Conservation (phyloP, 2,113 vertebrate genomes). For the Clarias magur region DNA sequence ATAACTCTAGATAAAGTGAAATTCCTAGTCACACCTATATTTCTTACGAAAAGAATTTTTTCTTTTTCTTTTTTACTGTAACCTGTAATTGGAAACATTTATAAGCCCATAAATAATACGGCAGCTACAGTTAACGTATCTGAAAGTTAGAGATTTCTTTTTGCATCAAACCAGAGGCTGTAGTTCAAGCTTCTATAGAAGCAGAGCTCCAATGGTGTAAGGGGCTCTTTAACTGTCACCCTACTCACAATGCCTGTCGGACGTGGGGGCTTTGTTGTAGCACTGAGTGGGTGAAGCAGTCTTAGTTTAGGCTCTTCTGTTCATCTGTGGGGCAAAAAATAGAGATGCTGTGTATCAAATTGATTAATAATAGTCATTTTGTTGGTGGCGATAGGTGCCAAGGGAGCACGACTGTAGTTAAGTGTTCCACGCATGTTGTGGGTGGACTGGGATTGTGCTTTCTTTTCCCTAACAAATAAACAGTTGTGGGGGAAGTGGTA, state of each 20-base stretch:
- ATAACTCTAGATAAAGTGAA: neutral
- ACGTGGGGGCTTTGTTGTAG: neutral
- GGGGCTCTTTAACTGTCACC: neutral
- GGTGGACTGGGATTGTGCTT: constrained; percentile 33
- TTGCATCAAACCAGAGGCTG: neutral
- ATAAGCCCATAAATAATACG: neutral
- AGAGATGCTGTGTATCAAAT: constrained; percentile 34
- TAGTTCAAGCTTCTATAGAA: neutral
- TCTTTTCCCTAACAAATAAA: constrained; percentile 31
- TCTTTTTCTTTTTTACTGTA: too few species aligned
- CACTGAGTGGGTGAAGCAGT: neutral
- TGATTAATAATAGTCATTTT: constrained; percentile 42
- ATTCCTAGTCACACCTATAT: neutral
- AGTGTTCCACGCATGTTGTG: constrained; percentile 15
- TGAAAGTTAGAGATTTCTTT: neutral
- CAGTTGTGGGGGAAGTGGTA: constrained; percentile 26
- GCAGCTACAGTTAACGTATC: neutral
- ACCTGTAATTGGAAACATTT: neutral
- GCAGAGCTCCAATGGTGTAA: neutral
- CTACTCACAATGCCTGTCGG: neutral
- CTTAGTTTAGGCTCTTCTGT: constrained; percentile 10
- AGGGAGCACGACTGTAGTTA: constrained; percentile 22
- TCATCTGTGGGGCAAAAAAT: constrained; percentile 9
- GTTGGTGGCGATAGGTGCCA: neutral
- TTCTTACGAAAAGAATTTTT: neutral